Evolutionary conservation across 2,888 invertebrate genomes (phyloP), one percentile per base, ranked within the genome.

Genomic region (Hirtodrosophila histrioides): DNA sequence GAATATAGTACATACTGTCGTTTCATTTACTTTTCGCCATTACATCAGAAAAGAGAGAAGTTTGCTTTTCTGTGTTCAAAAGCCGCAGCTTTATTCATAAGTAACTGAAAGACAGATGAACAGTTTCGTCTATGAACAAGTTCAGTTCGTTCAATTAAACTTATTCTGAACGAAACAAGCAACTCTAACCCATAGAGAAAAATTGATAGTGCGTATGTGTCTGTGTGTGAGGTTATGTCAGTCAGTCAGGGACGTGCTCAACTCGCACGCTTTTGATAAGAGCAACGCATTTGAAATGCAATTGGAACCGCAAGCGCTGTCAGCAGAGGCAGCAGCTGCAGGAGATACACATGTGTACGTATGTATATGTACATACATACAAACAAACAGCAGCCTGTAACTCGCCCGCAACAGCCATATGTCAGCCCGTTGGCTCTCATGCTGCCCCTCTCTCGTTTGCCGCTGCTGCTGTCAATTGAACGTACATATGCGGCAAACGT

Each of bases 201-300:
- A 17, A 17, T 17, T 17, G 17, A 17, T 17, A 17, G 17, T 31
- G 31, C 31, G 7, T 9, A 8, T 29, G 10, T 50, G 56, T 45
- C n/a, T 37, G 31, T 48, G 31, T 44, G 45, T 62, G 61, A 44
- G 56, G 64, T 43, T 49, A 33, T 61, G 83, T 67, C 63, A 64
- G 53, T 81, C 65, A 66, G 50, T 81, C 68, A 75, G 60, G 45
- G 64, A 60, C 35, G 62, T 67, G 64, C 58, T 65, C 67, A 87
- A 74, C 75, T 87, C 78, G 88, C 88, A 87, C 78, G 77, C 78
- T 70, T 61, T 67, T 87, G 86, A 81, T 81, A 87, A 71, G 60
- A 75, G 66, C 51, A 64, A 60, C 37, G 46, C 78, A 69, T 81
- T 82, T 85, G 61, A 78, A 82, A 81, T 85, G 83, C 86, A 87